Conservation (phyloP, 2,888 invertebrate species). For the Polia nebulosa region DNA sequence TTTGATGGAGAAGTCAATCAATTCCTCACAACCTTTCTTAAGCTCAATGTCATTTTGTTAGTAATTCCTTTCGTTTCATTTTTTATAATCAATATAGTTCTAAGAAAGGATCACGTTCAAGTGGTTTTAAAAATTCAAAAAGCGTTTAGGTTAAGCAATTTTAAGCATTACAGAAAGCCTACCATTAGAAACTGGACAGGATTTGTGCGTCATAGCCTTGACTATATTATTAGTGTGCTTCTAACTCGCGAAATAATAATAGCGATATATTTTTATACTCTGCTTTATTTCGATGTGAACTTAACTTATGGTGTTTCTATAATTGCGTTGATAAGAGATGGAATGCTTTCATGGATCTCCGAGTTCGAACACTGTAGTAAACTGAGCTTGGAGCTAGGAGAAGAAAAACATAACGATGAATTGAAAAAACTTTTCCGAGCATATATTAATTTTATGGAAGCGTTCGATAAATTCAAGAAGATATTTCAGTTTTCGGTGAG, state of each 20-base stretch:
- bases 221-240: neutral
- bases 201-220: neutral
- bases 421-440: slow-evolving; percentile 17
- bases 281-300: slow-evolving; percentile 22
- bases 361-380: slow-evolving; percentile 16
- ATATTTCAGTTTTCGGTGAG: slow-evolving; percentile 25
- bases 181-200: slow-evolving; percentile 17
- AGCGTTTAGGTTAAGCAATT: slow-evolving; percentile 14
- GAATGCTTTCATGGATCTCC: slow-evolving; percentile 20
- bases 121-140: slow-evolving; percentile 35
- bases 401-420: neutral
- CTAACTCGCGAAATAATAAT: neutral
- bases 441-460: slow-evolving; percentile 15
- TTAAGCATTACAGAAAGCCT: neutral
- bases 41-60: neutral
- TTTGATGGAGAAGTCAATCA: neutral
- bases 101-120: slow-evolving; percentile 8
- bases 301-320: slow-evolving; percentile 13
- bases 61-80: slow-evolving; percentile 4
- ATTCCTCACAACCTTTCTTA: neutral
- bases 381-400: neutral
- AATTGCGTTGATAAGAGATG: slow-evolving; percentile 31
- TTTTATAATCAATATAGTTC: slow-evolving; percentile 7
- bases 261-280: slow-evolving; percentile 10
- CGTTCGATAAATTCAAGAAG: slow-evolving; percentile 27